phyloP scores from a whole-genome alignment of 2,888 invertebrate genomes.

The Cyaniris semiargus region DNA sequence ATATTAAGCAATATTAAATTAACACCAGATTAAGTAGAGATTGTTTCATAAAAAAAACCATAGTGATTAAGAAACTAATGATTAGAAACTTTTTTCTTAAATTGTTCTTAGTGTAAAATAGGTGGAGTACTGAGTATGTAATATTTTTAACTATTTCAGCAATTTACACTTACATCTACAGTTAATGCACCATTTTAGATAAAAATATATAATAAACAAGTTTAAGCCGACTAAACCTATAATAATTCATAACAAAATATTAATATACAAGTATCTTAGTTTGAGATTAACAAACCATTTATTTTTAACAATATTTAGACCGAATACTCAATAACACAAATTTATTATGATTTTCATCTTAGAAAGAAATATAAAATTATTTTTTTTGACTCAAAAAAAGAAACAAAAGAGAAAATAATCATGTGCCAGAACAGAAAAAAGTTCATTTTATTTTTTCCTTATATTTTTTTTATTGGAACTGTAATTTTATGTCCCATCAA shows the following conservation, averaged over 20 bases:
- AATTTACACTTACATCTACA: neutral
- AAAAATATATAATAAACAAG: slow-evolving; percentile 24
- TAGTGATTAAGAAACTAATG: neutral
- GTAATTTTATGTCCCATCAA: neutral
- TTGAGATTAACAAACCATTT: slow-evolving; percentile 9
- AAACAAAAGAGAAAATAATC: neutral
- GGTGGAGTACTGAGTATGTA: neutral
- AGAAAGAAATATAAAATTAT: neutral
- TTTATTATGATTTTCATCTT: neutral
- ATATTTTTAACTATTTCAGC: neutral
- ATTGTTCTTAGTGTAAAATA: neutral
- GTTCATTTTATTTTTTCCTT: too few relatives aligned
- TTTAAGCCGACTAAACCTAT: slow-evolving; percentile 10
- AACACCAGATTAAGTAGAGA: neutral
- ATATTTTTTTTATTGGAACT: too few relatives aligned
- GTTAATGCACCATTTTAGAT: slow-evolving; percentile 29
- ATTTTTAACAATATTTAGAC: neutral
- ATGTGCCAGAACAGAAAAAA: neutral
- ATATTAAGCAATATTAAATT: neutral
- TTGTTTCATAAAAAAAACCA: neutral
- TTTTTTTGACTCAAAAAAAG: neutral
- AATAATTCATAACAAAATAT: slow-evolving; percentile 23
- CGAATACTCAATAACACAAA: neutral
- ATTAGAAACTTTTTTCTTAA: neutral
- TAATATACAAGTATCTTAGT: slow-evolving; percentile 19